phyloP scores from a whole-genome alignment of 2,797 vertebrate genomes.

The Artibeus jamaicensis region DNA sequence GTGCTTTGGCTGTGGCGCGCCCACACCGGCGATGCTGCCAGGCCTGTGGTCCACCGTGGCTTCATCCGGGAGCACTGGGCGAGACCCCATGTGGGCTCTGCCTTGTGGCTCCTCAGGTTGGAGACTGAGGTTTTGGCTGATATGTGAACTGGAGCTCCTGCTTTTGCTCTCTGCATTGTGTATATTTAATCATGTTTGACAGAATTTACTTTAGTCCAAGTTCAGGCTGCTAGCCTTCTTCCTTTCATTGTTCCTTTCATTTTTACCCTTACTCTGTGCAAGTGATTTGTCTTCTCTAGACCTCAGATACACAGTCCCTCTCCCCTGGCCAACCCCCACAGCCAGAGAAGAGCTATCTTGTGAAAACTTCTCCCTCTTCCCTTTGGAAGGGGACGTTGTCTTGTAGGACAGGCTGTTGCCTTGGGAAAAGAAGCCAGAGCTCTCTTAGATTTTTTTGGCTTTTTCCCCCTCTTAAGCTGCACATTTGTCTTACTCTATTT shows the following conservation, averaged over 20 bases:
- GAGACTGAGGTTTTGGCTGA: neutral
- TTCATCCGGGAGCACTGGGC: neutral
- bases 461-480: neutral
- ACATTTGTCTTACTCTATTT: constrained; percentile 10
- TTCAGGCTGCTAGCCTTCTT: constrained; percentile 34
- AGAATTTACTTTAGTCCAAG: constrained; percentile 38
- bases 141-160: constrained; percentile 9
- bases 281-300: constrained; percentile 30
- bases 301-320: neutral
- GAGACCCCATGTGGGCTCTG: neutral
- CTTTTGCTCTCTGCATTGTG: constrained; percentile 27
- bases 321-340: neutral
- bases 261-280: neutral
- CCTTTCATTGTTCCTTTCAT: constrained; percentile 31
- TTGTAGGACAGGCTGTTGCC: neutral
- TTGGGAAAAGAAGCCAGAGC: constrained; percentile 4
- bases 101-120: neutral
- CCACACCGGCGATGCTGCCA: fast-evolving
- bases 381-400: neutral
- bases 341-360: neutral
- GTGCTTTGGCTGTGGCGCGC: neutral
- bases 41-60: neutral
- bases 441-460: neutral
- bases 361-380: neutral
- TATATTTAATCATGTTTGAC: constrained; percentile 52